A percentile compares a stretch with the other conserved stretches of the same genome.
phyloP scores from a whole-genome alignment of 2,797 vertebrate species.

The Gymnothorax javanicus region DNA sequence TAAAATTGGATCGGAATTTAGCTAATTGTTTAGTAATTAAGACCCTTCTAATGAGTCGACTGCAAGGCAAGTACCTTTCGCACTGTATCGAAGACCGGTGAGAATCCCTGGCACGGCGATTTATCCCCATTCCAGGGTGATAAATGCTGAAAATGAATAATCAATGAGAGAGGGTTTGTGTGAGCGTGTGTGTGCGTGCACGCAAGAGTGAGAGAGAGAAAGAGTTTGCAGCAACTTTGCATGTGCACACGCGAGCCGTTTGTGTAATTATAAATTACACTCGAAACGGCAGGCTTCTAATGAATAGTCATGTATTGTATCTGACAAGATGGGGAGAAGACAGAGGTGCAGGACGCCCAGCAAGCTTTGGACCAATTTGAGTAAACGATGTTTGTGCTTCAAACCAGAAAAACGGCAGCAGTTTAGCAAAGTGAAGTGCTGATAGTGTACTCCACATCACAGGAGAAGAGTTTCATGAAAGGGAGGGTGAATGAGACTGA shows the following conservation, averaged over 20 bases:
- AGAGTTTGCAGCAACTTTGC: neutral
- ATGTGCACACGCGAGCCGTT: neutral
- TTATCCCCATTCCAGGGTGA: conserved; percentile 23
- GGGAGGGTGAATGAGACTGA: neutral
- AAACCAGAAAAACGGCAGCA: neutral
- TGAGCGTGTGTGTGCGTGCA: neutral
- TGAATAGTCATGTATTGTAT: conserved; percentile 24
- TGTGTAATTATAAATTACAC: conserved; percentile 21
- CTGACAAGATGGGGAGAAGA: neutral
- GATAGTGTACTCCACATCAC: neutral
- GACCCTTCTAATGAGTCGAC: conserved; percentile 27
- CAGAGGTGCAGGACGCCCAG: neutral
- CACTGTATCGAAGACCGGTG: neutral
- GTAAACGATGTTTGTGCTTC: neutral
- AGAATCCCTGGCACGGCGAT: neutral
- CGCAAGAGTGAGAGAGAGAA: neutral
- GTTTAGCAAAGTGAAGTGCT: conserved; percentile 24
- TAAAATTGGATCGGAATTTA: conserved; percentile 24
- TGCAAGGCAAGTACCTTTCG: neutral
- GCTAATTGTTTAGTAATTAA: conserved; percentile 33
- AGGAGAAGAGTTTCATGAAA: conserved; percentile 16
- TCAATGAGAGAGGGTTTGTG: neutral
- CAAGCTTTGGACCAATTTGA: neutral
- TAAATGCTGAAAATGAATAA: conserved; percentile 26
- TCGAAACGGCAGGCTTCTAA: conserved; percentile 20